Base-by-base conservation (phyloP, 1,140 invertebrate species). In the Bombus huntii region DNA sequence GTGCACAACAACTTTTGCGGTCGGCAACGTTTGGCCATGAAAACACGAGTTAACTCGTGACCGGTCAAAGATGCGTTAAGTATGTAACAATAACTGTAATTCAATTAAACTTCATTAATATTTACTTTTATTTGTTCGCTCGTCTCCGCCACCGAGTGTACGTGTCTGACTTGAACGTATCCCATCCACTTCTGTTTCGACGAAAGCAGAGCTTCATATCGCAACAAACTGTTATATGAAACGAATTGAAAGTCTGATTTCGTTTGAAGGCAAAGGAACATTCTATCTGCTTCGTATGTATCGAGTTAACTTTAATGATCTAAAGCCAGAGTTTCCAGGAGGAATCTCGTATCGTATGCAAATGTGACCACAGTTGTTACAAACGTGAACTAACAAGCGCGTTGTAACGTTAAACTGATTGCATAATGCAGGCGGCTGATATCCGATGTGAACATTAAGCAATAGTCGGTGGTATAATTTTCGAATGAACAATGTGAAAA, bases 291-390 rank as follows among this genome's bases (percentile, higher is more conserved):
- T 28, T 28, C 28, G 13, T 8, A 59, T 59, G 37, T 62, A 31
- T 42, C 3, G 39, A 62, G 62, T 78, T 78, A 65, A 66, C 18
- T 78, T 78, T 65, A 78, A 78, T 31, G 25, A 42, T 4, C 2
- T 4, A 28, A n/a, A 3, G 25, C 15, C 13, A 39, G 28, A 13
- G 8, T 15, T 65, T 34, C 31, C 37, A 18, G 1, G 10, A 42
- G 42, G 39, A 44, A 79, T 79, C 62, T 28, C 37, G 62, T 28
- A 66, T 8, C 25, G 66, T 18, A 80, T 80, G 65, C 78, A 80
- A 70, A 80, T 80, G 13, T 10, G 18, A n/a, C 25, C 44, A 3
- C 13, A 3, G 9, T 37, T 39, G 13, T 68, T 47, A 28, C 12
- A 6, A 9, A 12, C 31, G 22, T 10, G 28, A 3, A 25, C 34